Evolutionary conservation across 2,113 vertebrate species (phyloP).

Genomic region (sheep (Ovis aries)): DNA sequence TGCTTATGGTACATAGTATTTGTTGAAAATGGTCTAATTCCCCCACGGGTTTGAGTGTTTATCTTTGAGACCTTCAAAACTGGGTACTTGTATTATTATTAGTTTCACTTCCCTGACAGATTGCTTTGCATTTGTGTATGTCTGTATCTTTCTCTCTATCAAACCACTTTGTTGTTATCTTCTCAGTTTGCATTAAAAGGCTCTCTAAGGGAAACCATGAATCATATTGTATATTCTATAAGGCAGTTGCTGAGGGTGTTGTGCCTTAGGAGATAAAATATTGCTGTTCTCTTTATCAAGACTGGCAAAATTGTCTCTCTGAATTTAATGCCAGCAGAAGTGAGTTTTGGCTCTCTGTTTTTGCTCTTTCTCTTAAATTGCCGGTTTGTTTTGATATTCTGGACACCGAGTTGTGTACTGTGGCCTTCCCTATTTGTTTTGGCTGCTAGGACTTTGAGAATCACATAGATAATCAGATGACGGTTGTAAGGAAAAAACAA

Average conservation of each 20-base stretch:
- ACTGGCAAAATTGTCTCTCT: neutral
- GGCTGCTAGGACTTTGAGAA: neutral
- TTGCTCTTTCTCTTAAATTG: neutral
- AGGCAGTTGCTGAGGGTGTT: neutral
- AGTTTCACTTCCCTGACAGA: neutral
- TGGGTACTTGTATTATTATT: neutral
- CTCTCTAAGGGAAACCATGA: neutral
- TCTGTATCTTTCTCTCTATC: neutral
- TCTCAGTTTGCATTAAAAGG: neutral
- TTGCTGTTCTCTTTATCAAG: neutral
- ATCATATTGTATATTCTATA: neutral
- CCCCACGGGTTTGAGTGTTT: neutral
- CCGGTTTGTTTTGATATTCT: neutral
- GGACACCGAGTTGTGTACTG: neutral
- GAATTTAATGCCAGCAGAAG: neutral
- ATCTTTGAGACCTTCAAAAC: neutral
- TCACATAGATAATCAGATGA: neutral
- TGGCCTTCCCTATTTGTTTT: neutral
- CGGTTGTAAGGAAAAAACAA: neutral
- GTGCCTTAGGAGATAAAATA: neutral
- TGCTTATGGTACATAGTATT: neutral
- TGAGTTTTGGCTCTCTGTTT: neutral
- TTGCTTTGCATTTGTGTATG: neutral
- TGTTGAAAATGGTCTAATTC: neutral
- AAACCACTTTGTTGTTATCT: neutral